Base-by-base conservation (phyloP, 2,888 invertebrate genomes). In the Amphipyra tragopoginis region DNA sequence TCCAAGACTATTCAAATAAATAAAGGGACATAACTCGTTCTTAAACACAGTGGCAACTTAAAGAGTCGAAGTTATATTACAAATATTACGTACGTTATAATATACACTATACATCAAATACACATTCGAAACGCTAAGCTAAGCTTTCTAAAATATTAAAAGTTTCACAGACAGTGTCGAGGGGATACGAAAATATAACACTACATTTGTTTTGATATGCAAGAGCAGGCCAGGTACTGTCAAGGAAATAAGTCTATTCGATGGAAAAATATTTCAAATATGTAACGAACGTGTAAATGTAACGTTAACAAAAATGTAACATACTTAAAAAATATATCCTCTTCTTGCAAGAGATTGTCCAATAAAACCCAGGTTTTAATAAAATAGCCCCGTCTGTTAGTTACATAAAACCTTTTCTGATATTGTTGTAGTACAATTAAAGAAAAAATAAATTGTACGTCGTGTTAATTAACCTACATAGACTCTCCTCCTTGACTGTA, bases 21-120 rank as follows among this genome's bases (percentile, higher is more conserved):
- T 8, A 13, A 0, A 5, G 14, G 33, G n/a, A 34, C 11, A 34
- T 5, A 14, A 34, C 11, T 48, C 6, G 2, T 42, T 57, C 47
- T 11, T 42, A 54, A 71, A 65, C 42, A 71, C 53, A 71, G 42
- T 4, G 34, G 8, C 42, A 64, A 29, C 8, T 15, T 36, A 14
- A n/a, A 29, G 8, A 48, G 11, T 64, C 36, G 33, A 51, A 57
- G 38, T 53, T 48, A 74, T 70, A 44, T 58, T 70, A 75, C 36
- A 64, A 68, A 64, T 58, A 21, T 21, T 21, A 21, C 21, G 21
- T 21, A 72, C 34, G 2, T 54, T 72, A 66, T 52, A 49, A 42
- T 71, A 59, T 73, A 77, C 76, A 84, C 74, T 81, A 79, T 82
- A 85, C 83, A 84, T 72, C 75, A 77, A 85, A 77, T 82, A 86